These are phyloP conservation scores for Mormyrus hasselquistii DNA, from an alignment of 2,797 vertebrate species.

Conservation along the genomic window DNA sequence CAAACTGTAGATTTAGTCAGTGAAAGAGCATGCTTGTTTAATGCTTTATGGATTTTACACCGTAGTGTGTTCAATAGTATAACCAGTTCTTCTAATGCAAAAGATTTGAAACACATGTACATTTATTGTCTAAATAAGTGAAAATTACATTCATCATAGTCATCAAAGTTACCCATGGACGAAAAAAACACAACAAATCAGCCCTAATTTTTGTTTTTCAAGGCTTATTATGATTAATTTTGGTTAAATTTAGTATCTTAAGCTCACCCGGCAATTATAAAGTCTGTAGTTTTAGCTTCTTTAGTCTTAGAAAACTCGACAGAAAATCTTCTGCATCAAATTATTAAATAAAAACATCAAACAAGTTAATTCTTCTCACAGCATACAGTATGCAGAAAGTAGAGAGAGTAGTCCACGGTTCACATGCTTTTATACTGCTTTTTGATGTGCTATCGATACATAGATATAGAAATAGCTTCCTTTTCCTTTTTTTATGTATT, in stretches of 20 bases:
- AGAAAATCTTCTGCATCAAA: neutral
- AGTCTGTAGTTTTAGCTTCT: neutral
- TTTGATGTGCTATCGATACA: neutral
- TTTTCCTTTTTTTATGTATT: neutral
- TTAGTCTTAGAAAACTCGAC: neutral
- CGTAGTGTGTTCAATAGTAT: neutral
- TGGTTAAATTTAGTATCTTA: neutral
- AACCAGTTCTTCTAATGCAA: neutral
- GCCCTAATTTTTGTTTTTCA: neutral
- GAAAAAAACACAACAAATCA: neutral
- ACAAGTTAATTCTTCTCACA: neutral
- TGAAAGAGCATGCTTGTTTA: neutral
- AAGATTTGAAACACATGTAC: neutral
- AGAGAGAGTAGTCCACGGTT: neutral
- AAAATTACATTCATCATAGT: neutral
- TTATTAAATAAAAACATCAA: constrained; percentile 2
- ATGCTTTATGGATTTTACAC: neutral
- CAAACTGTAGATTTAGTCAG: neutral
- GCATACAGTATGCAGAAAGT: neutral
- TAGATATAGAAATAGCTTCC: neutral
- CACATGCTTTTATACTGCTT: neutral
- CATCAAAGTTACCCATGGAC: neutral
- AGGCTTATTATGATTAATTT: neutral
- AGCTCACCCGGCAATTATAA: neutral
- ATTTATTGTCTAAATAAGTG: neutral